phyloP scores from a whole-genome alignment of 2,113 vertebrate species.

The Marcusenius ussheri region DNA sequence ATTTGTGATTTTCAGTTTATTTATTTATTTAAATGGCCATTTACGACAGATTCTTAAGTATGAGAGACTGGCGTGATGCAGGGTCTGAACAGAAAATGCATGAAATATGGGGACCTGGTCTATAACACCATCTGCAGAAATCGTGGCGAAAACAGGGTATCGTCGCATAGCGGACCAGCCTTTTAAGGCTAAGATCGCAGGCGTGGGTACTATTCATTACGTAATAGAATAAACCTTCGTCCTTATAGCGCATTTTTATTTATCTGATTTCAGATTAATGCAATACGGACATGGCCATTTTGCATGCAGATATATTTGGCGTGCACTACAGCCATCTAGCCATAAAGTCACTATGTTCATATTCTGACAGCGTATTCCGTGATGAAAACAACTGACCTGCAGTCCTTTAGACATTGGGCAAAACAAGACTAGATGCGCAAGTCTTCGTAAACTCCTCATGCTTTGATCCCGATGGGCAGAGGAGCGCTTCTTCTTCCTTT shows the following conservation, averaged over 20 bases:
- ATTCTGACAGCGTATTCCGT: not conserved
- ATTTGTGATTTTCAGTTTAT: not conserved
- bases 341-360: not conserved
- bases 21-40: not conserved
- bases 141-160: not conserved
- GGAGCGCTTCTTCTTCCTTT: not conserved
- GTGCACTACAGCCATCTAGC: not conserved
- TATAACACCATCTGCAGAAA: not conserved
- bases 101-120: not conserved
- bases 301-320: not conserved
- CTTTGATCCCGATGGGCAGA: constrained; percentile 37
- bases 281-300: not conserved
- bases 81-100: not conserved
- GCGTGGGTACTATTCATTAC: not conserved
- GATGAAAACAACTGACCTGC: constrained; percentile 60
- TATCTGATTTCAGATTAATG: not conserved
- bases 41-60: not conserved
- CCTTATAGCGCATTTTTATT: not conserved
- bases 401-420: constrained; percentile 78
- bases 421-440: constrained; percentile 76
- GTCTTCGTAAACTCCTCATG: constrained; percentile 70
- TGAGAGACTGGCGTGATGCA: not conserved
- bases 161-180: not conserved
- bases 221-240: not conserved
- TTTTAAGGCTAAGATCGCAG: not conserved